Conservation (phyloP, 2,113 vertebrate genomes). For the Suncus etruscus region DNA sequence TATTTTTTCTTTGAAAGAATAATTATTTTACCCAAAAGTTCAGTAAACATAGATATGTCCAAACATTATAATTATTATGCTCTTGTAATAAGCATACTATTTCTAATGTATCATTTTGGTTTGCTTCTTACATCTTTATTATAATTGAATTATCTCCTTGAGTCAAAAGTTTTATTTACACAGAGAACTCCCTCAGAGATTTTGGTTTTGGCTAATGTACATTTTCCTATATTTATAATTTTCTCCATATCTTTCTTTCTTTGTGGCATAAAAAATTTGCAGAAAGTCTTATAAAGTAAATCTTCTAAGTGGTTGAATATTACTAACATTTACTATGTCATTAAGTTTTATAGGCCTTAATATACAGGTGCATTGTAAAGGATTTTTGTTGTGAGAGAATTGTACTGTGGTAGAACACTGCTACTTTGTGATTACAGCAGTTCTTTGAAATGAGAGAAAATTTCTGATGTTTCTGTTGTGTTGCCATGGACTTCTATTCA, state of each 20-base stretch:
- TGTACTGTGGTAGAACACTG: background rate
- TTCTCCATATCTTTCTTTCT: background rate
- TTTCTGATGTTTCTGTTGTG: background rate
- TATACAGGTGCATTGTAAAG: background rate
- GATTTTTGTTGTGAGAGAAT: background rate
- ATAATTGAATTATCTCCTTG: background rate
- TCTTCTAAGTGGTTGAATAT: background rate
- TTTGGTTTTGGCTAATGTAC: background rate
- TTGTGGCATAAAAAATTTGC: background rate
- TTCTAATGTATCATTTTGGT: background rate
- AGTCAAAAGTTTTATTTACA: background rate
- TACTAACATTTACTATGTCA: background rate
- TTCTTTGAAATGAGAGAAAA: background rate
- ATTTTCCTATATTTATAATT: conserved; percentile 32
- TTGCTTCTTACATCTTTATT: background rate
- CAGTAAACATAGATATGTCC: background rate
- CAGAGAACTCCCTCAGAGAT: background rate
- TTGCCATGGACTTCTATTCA: conserved; percentile 49
- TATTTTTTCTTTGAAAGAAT: background rate
- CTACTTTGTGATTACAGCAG: background rate
- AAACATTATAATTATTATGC: background rate
- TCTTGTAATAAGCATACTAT: background rate
- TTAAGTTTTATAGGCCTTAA: background rate
- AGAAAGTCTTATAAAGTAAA: background rate
- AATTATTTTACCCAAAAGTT: background rate